A percentile compares a stretch with the other conserved stretches of the same genome.
phyloP scores from a whole-genome alignment of 2,888 invertebrate genomes.

The Micropterix aruncella region DNA sequence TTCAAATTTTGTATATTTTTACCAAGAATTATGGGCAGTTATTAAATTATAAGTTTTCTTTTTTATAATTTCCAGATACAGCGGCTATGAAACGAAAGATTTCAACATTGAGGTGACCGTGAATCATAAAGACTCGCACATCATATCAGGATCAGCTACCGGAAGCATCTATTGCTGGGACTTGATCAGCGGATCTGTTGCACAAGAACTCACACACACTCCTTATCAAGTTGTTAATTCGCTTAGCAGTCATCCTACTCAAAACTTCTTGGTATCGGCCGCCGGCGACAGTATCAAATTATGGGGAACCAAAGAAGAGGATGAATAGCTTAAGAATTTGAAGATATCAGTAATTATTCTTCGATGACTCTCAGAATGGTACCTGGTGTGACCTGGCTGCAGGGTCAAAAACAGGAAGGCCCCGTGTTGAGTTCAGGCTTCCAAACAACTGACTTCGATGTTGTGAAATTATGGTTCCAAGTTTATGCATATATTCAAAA shows the following conservation, averaged over 20 bases:
- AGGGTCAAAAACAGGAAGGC: too few relatives aligned
- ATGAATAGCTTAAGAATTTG: too few relatives aligned
- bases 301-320: conserved; percentile 39
- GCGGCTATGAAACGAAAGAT: conserved; percentile 70
- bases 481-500: too few relatives aligned
- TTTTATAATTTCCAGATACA: conserved; percentile 40
- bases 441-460: too few relatives aligned
- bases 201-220: conserved; percentile 33
- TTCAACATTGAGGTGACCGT: conserved; percentile 80
- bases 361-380: too few relatives aligned
- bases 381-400: too few relatives aligned
- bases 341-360: too few relatives aligned
- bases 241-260: conserved; percentile 66
- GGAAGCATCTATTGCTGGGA: conserved; percentile 85
- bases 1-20: too few relatives aligned
- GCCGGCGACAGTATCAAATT: conserved; percentile 56
- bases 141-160: conserved; percentile 82
- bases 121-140: conserved; percentile 68
- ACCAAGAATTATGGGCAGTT: too few relatives aligned
- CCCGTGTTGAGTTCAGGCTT: too few relatives aligned
- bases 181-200: conserved; percentile 53
- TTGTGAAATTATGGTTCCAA: too few relatives aligned
- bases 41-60: too few relatives aligned
- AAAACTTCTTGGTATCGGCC: conserved; percentile 56
- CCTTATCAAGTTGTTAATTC: conserved; percentile 60